Evolutionary conservation across 2,113 vertebrate genomes (phyloP).

Genomic region (Neofelis nebulosa): DNA sequence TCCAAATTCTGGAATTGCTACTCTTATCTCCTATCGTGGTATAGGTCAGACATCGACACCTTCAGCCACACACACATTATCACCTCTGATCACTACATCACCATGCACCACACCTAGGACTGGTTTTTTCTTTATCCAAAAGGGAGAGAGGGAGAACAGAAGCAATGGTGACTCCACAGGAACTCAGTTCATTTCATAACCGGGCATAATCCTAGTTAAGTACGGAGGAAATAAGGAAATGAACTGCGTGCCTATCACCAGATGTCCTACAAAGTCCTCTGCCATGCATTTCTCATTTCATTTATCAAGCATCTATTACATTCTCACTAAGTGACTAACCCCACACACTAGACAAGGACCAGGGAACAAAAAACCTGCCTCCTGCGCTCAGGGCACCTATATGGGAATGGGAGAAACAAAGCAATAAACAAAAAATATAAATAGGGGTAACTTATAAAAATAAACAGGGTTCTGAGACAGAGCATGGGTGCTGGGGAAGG

Average conservation of each 20-base stretch:
- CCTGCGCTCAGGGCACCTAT: not conserved
- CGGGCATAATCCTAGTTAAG: not conserved
- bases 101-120: not conserved
- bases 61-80: not conserved
- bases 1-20: not conserved
- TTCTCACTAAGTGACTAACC: not conserved
- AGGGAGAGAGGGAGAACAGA: not conserved
- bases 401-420: not conserved
- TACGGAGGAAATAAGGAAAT: not conserved
- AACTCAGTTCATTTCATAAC: not conserved
- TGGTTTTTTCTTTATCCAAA: not conserved
- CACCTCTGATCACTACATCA: not conserved
- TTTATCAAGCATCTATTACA: not conserved
- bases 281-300: not conserved
- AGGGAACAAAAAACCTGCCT: not conserved
- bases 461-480: not conserved
- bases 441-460: not conserved
- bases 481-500: not conserved
- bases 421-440: not conserved
- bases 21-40: not conserved
- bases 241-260: no score
- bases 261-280: not conserved
- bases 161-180: not conserved
- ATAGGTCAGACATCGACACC: accelerated
- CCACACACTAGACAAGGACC: not conserved